Conservation (phyloP, 2,113 vertebrate genomes). For the Proteles cristata region DNA sequence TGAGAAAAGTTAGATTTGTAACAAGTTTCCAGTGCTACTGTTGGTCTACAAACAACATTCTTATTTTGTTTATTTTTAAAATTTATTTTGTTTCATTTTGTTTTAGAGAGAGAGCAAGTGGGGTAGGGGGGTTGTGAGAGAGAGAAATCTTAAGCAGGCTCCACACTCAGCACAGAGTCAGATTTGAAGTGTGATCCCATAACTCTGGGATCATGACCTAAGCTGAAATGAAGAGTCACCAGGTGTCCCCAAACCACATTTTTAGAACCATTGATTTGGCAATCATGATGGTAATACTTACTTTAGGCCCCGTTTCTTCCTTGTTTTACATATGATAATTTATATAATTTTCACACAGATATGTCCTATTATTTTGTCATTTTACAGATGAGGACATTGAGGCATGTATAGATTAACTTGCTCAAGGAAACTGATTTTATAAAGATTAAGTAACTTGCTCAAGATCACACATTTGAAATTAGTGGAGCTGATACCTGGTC, state of each 20-base stretch:
- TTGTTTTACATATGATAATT: not conserved
- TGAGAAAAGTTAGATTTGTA: not conserved
- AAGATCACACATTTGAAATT: not conserved
- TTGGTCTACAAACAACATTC: not conserved
- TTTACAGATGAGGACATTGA: conserved; percentile 19
- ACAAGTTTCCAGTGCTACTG: not conserved
- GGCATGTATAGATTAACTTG: not conserved
- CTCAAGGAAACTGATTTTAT: not conserved
- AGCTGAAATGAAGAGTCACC: too few relatives aligned
- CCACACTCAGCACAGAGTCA: too few relatives aligned
- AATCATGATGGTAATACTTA: not conserved
- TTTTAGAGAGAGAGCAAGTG: too few relatives aligned
- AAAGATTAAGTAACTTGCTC: not conserved
- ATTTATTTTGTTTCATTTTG: too few relatives aligned
- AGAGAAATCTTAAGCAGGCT: too few relatives aligned
- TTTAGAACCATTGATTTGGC: conserved; percentile 5
- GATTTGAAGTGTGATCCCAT: too few relatives aligned
- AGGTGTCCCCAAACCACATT: not conserved
- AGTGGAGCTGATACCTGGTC: not conserved
- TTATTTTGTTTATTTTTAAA: too few relatives aligned
- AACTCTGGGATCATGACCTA: too few relatives aligned
- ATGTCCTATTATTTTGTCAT: not conserved
- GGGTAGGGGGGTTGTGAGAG: too few relatives aligned
- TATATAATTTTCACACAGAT: not conserved
- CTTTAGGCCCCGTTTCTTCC: not conserved